Base-by-base conservation (phyloP, 2,888 invertebrate species). In the Oligia strigilis region DNA sequence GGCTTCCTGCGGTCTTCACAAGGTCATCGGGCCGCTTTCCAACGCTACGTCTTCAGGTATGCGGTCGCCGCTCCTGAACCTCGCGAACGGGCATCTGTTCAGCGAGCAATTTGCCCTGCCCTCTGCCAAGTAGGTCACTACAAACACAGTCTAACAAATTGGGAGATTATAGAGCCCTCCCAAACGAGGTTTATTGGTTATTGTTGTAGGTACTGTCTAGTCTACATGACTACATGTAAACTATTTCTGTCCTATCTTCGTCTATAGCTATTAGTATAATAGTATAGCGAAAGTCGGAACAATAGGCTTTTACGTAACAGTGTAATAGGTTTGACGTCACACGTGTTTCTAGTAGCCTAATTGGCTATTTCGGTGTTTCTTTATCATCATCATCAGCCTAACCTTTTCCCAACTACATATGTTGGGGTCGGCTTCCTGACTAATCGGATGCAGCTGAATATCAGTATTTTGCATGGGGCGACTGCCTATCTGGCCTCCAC, bases 301-400 rank as follows among this genome's bases (percentile, higher is more conserved):
- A 83, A 86, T 80, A 66, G 36, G 65, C 17, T 9, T 43, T 62
- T 17, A 73, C 77, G 82, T 80, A 81, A 80, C 4, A 23, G 19
- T 55, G 36, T 43, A 8, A 67, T 23, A 60, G 64, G 58, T 9
- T 43, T 66, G 11, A 73, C 77, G 82, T 80, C 85, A 80, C 4
- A 14, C 3, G 8, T 58, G 62, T 43, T 72, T 60, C 29, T 23
- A 8, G 13, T 43, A 43, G 40, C 40, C 14, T 43, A 36, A 49
- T 81, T 75, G 43, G 29, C 23, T 55, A 23, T 4, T 71, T 52
- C 23, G 36, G 29, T 23, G 13, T 36, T 71, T 52, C 52, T 43
- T 17, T 55, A 19, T 40, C 19, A 70, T n/a, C 46, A 46, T 46
- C 46, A 11, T 46, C 46, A 11, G 46, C 46, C 46, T 46, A 46